Conservation (phyloP, 2,888 invertebrate species). For the Plebejus melissa region DNA sequence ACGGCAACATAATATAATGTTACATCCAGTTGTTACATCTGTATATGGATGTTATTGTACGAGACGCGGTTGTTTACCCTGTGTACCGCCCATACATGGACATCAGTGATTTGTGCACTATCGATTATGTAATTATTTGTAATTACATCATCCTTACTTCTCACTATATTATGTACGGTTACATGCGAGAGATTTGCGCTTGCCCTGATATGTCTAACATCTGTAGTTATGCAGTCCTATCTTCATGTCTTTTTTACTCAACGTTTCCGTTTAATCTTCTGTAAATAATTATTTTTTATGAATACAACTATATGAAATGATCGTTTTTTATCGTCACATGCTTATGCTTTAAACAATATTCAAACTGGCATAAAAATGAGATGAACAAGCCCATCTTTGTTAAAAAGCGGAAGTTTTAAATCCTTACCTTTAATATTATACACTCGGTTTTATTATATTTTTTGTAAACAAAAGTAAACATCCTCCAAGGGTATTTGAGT, state of each 20-base stretch:
- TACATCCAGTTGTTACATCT: not conserved
- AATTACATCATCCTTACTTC: slow-evolving; percentile 32
- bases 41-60: not conserved
- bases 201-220: not conserved
- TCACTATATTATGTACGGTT: not conserved
- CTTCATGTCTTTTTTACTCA: not conserved
- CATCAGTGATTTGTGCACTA: slow-evolving; percentile 37
- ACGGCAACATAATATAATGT: not conserved
- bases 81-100: slow-evolving; percentile 35
- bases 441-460: not conserved
- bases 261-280: not conserved
- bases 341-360: not conserved
- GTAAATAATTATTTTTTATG: not conserved
- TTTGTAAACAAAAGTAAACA: slow-evolving; percentile 18
- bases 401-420: not conserved
- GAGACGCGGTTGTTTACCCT: not conserved
- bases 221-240: not conserved
- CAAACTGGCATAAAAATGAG: not conserved
- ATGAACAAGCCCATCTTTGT: not conserved
- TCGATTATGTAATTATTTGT: slow-evolving; percentile 38
- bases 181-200: not conserved
- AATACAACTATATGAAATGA: not conserved
- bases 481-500: not conserved
- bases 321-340: not conserved
- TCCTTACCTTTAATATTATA: not conserved